These are phyloP conservation scores for Drosophila triauraria DNA, from an alignment of 1,140 invertebrate genomes.

Conservation along the genomic window DNA sequence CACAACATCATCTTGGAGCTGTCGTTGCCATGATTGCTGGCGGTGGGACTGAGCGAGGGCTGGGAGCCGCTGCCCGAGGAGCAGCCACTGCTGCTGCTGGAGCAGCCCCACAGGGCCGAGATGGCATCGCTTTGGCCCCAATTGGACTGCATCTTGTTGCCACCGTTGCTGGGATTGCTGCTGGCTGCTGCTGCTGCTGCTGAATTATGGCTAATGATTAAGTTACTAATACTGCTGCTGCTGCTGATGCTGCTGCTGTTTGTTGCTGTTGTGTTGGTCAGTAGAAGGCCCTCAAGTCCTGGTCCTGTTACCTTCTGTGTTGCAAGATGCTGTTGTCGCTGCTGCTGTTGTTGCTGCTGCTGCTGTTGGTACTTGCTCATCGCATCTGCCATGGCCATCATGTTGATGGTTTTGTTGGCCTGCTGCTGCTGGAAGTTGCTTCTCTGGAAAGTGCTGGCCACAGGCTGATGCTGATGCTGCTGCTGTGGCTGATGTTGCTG, in stretches of 20 bases:
- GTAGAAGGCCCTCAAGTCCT: slow-evolving; percentile 43
- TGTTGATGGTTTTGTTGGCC: slow-evolving; percentile 50
- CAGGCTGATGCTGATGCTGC: slow-evolving; percentile 36
- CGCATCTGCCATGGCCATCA: slow-evolving; percentile 72
- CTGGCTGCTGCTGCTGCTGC: slow-evolving; percentile 51
- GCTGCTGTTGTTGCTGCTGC: slow-evolving; percentile 48
- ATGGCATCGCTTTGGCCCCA: slow-evolving; percentile 73
- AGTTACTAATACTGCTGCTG: slow-evolving; percentile 84
- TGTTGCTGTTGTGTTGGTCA: slow-evolving; percentile 56
- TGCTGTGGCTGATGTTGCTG: slow-evolving; percentile 41
- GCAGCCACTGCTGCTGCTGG: slow-evolving; percentile 76
- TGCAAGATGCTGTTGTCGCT: slow-evolving; percentile 33
- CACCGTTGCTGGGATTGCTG: slow-evolving; percentile 68
- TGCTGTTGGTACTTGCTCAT: slow-evolving; percentile 71
- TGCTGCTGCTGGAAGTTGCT: slow-evolving; percentile 52
- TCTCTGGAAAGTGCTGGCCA: slow-evolving; percentile 18
- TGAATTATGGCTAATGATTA: slow-evolving; percentile 85
- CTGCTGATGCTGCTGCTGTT: slow-evolving; percentile 45
- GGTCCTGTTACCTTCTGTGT: slow-evolving; percentile 11
- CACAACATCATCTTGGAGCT: slow-evolving; percentile 68
- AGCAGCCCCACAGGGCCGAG: slow-evolving; percentile 78
- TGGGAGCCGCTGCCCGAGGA: slow-evolving; percentile 78
- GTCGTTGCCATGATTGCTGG: slow-evolving; percentile 77
- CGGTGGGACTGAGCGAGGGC: slow-evolving; percentile 80
- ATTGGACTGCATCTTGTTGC: slow-evolving; percentile 48